Evolutionary conservation across 2,113 vertebrate species (phyloP), one percentile per base, ranked within the genome.

Genomic region (Pachypanchax playfairii): DNA sequence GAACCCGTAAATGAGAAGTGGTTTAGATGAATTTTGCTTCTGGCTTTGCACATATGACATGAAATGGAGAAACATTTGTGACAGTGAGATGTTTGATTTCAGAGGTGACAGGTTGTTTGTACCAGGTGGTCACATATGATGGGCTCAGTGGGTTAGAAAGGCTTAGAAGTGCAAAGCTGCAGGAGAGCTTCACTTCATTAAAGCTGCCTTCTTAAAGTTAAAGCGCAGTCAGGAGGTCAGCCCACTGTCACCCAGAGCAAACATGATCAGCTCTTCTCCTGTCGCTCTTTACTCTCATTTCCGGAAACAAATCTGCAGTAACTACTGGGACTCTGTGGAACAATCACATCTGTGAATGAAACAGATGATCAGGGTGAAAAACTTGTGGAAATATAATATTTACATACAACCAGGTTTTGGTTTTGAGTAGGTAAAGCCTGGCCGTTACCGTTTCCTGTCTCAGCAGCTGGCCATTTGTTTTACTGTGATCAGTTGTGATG

Each of bases 181-280:
- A 63, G 65, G 62, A 61, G 48, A 74, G 57, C 57, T 4, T 49
- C 60, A 33, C 44, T 11, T 58, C 63, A 39, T 84, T 73, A 79
- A 76, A 80, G n/a, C 67, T 57, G 64, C 54, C 44, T 39, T 22
- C 52, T 18, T 48, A 56, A 66, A 0, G 7, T 24, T 4, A 24
- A 55, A 3, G 2, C 5, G 6, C 13, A 2, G 21, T 14, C 21
- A 26, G 39, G 47, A 64, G 51, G 61, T 42, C 4, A 20, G n/a
- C 26, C 9, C 12, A n/a, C 26, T 18, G 13, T 15, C 49, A 33
- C 18, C 31, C 13, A 8, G 29, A 17, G 20, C 8, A 6, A 11
- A 51, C 31, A 29, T 54, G 66, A 70, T 25, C 54, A 41, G 67
- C 14, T 55, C 33, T 22, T 61, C 57, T 25, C 26, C 7, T 13